These are phyloP conservation scores for Empidonax traillii DNA, from an alignment of 2,113 vertebrate species.

Conservation along the genomic window DNA sequence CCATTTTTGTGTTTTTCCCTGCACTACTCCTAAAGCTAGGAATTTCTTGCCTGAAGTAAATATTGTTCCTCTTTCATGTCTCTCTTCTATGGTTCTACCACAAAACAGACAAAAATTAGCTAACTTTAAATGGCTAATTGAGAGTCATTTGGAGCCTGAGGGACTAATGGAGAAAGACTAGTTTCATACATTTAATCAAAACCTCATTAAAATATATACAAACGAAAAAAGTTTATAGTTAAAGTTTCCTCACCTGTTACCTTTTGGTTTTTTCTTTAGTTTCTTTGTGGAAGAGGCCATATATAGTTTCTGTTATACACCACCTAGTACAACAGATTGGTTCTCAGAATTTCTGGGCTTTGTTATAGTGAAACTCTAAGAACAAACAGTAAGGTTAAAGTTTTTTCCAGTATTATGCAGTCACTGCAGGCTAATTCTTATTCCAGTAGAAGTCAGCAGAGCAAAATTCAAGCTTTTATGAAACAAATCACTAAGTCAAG, in stretches of 20 bases:
- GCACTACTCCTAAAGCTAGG: not conserved
- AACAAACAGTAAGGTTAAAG: not conserved
- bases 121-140: conserved; percentile 37
- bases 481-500: not conserved
- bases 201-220: not conserved
- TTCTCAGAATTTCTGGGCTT: not conserved
- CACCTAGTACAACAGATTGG: not conserved
- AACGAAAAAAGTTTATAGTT: not conserved
- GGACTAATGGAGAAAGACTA: not conserved
- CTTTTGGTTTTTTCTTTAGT: not conserved
- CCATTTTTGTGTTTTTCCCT: not conserved
- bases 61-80: conserved; percentile 37
- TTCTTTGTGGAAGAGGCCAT: not conserved
- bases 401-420: not conserved
- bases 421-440: not conserved
- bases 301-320: not conserved
- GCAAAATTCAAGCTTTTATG: not conserved
- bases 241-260: not conserved
- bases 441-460: not conserved
- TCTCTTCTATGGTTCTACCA: conserved; percentile 33
- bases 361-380: not conserved
- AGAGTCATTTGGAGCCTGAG: conserved; percentile 18
- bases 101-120: conserved; percentile 52
- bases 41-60: conserved; percentile 42
- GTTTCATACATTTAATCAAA: conserved; percentile 18